These are phyloP conservation scores for Diplodus sargus DNA, from an alignment of 2,797 vertebrate species.

Conservation along the genomic window DNA sequence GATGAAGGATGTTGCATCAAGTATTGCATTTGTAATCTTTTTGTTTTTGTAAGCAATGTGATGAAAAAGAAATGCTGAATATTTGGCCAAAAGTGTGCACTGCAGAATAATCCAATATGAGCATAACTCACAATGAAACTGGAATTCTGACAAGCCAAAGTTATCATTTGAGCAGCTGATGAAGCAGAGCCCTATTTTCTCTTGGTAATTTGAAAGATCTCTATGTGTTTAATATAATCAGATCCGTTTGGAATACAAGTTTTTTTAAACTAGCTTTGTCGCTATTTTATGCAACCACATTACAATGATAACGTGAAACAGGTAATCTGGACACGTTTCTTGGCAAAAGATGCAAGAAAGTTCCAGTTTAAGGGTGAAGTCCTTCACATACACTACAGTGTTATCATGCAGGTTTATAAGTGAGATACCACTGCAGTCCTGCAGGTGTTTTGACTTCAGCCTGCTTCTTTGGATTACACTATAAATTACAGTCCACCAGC, in stretches of 20 bases:
- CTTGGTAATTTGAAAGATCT: not conserved
- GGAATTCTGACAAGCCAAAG: no score
- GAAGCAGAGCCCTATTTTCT: not conserved
- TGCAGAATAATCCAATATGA: not conserved
- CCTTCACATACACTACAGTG: not conserved
- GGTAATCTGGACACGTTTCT: not conserved
- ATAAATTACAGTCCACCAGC: constrained; percentile 16
- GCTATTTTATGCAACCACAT: not conserved
- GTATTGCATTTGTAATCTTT: no score
- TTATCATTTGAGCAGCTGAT: not conserved
- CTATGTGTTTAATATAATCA: not conserved
- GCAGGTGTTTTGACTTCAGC: not conserved
- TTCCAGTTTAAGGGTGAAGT: not conserved
- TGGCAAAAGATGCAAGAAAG: not conserved
- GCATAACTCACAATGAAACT: not conserved
- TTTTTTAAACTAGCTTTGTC: not conserved
- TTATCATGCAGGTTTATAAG: not conserved
- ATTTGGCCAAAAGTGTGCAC: no score
- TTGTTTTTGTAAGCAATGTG: no score
- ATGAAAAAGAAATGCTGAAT: no score
- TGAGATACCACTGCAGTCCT: not conserved
- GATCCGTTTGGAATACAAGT: not conserved
- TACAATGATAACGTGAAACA: not conserved
- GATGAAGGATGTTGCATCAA: no score
- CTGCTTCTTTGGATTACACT: not conserved